phyloP scores from a whole-genome alignment of 1,140 invertebrate genomes.

The Brachionus koreanus region DNA sequence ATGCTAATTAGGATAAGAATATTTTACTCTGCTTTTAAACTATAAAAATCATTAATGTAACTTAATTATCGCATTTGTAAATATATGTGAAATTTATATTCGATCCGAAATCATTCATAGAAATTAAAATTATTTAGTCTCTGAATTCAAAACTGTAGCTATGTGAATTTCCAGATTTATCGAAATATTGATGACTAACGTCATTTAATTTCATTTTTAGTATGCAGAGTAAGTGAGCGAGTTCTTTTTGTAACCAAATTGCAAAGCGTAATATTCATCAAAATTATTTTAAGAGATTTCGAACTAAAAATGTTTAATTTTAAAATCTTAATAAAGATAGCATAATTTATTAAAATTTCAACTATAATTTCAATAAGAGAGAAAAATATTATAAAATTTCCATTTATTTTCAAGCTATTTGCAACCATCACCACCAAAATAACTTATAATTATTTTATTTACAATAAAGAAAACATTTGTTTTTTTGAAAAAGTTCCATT shows the following conservation, averaged over 20 bases:
- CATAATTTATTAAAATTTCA: constrained; percentile 32
- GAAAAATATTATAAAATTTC: constrained; percentile 29
- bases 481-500: background rate
- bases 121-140: background rate
- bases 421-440: constrained; percentile 16
- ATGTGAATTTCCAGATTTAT: background rate
- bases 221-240: background rate
- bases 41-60: background rate
- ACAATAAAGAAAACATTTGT: background rate
- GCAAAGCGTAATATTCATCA: background rate
- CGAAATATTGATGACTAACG: background rate
- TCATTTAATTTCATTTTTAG: background rate
- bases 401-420: constrained; percentile 21
- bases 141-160: background rate
- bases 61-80: background rate
- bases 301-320: constrained; percentile 35
- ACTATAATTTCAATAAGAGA: background rate
- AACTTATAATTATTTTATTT: background rate
- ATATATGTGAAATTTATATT: background rate
- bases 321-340: constrained; percentile 10
- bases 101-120: background rate
- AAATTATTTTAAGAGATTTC: constrained; percentile 18
- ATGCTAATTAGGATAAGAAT: background rate
- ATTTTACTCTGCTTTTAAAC: background rate
- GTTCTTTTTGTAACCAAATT: background rate